Evolutionary conservation across 2,888 invertebrate species (phyloP), one percentile per base, ranked within the genome.

Genomic region (Thereva unica): DNA sequence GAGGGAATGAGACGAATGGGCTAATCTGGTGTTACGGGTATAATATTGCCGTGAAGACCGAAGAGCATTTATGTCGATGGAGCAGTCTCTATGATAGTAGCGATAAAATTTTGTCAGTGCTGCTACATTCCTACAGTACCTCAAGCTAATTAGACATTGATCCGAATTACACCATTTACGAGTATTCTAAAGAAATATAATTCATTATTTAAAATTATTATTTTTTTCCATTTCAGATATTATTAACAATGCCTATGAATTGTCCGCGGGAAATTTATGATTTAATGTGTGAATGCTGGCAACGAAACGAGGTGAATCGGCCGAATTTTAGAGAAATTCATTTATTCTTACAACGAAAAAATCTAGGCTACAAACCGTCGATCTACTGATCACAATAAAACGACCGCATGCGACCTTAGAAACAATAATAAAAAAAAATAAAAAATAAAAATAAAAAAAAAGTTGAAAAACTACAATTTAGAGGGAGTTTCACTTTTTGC

Each of bases 271-370:
- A 93, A 80, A 90, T 93, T 75, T 92, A 89, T 81, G 92, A 92
- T 78, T 82, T 93, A 76, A 91, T 93, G 90, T 85, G 87, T 75
- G 92, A 93, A 77, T 93, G 93, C 78, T 93, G 93, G 93, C 89
- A 91, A 76, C 83, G 90, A 63, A 89, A 89, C 77, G 91, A 91
- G 74, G 83, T 85, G 47, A 87, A 88, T 79, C 83, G 93, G 67
- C 93, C 93, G 53, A 88, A 87, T 74, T 93, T 93, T 81, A 84
- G 89, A 69, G 93, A 93, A 80, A 92, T 93, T 75, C 91, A 92
- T 81, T 84, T 92, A 79, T 93, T 93, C 82, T 84, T 93, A 71
- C 91, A 90, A 78, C 83, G 90, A 75, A 91, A 91, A 80, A 90
- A 90, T 79, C 82, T 90, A 71, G 89, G 81, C 69, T 81, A 80